These are phyloP conservation scores for Eutolmus rufibarbis DNA, from an alignment of 2,888 invertebrate species.

Conservation along the genomic window DNA sequence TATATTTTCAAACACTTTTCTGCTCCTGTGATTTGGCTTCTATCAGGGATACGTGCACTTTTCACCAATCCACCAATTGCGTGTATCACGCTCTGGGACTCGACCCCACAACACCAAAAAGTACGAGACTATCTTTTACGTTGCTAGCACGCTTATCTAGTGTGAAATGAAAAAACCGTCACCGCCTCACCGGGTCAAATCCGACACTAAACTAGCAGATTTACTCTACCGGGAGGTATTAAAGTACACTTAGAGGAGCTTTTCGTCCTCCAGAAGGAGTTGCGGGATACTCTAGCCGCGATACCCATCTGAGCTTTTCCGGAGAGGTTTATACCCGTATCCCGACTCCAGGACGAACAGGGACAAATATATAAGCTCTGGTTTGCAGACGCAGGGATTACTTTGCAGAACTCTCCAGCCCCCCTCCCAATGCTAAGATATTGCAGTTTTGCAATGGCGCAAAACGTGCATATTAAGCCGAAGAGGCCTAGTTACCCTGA, in stretches of 20 bases:
- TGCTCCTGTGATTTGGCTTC: not conserved
- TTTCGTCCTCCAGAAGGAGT: conserved; percentile 1
- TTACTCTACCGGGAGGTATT: conserved; percentile 34
- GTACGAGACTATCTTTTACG: not conserved
- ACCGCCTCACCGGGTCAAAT: conserved; percentile 38
- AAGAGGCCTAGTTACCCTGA: not conserved
- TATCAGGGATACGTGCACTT: not conserved
- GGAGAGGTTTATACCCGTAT: not conserved
- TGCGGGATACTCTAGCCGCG: not conserved
- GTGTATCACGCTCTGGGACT: not conserved
- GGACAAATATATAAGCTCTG: not conserved
- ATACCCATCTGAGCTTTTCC: not conserved
- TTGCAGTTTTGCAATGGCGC: conserved; percentile 26
- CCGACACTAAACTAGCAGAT: conserved; percentile 44
- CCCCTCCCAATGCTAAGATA: not conserved
- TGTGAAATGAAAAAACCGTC: not conserved
- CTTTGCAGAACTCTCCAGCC: conserved; percentile 29
- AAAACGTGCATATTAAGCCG: conserved; percentile 9
- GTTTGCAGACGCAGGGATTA: conserved; percentile 12
- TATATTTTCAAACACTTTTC: not conserved
- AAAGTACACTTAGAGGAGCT: conserved; percentile 37
- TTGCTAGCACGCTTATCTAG: not conserved
- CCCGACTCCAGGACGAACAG: not conserved
- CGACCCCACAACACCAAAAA: not conserved
- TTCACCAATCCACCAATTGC: not conserved